Evolutionary conservation across 1,140 invertebrate species (phyloP).

Genomic region (Paraescarpia echinospica): DNA sequence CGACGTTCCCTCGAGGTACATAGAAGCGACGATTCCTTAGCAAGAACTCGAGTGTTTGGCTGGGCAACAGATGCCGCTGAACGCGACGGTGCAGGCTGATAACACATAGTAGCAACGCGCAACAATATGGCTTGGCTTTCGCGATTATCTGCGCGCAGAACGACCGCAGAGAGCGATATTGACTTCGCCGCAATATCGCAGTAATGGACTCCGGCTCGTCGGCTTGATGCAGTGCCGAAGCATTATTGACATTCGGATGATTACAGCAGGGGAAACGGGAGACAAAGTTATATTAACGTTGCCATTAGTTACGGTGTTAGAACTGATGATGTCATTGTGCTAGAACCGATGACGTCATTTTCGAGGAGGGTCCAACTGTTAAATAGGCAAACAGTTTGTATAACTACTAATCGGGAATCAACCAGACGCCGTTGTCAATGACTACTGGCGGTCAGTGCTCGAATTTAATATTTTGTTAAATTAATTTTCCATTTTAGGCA

Average conservation of each 20-base stretch:
- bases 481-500: no score
- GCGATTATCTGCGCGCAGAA: neutral
- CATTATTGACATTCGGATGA: neutral
- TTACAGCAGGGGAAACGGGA: neutral
- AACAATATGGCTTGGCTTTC: neutral
- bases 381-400: neutral
- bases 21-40: neutral
- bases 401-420: no score
- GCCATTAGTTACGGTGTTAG: neutral
- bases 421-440: no score
- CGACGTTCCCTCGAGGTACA: neutral
- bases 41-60: neutral
- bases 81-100: neutral
- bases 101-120: neutral
- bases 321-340: neutral
- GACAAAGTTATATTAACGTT: neutral
- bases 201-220: neutral
- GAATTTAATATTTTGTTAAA: no score
- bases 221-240: neutral
- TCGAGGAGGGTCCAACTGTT: neutral
- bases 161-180: neutral
- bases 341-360: neutral
- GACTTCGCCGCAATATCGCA: neutral
- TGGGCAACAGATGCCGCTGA: neutral
- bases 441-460: no score